Conservation (phyloP, 2,797 vertebrate genomes). For the Cottoperca gobio region DNA sequence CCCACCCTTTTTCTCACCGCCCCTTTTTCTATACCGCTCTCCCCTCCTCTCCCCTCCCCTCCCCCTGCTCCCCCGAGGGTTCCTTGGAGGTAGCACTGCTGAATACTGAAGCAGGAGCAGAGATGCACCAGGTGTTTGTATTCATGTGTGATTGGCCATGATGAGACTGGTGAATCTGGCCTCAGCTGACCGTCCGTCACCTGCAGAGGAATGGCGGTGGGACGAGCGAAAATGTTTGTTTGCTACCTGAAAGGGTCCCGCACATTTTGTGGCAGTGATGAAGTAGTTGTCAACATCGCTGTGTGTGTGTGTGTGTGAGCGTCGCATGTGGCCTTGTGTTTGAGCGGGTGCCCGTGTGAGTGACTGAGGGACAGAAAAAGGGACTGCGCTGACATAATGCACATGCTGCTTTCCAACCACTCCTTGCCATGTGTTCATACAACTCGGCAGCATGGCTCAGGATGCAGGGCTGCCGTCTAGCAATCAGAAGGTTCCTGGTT, state of each 20-base stretch:
- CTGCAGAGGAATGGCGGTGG: constrained; percentile 6
- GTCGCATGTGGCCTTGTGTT: constrained; percentile 14
- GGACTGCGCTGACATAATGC: neutral
- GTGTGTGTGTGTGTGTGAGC: constrained; percentile 3
- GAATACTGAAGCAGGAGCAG: constrained; percentile 39
- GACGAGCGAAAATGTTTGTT: constrained; percentile 46
- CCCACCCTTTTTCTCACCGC: constrained; percentile 9
- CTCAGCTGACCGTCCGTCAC: constrained; percentile 40
- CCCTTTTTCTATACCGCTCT: neutral
- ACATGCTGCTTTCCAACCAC: neutral
- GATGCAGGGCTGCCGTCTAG: too few species aligned
- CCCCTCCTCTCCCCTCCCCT: neutral
- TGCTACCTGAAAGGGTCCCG: constrained; percentile 17
- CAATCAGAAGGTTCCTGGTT: too few species aligned
- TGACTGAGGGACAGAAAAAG: constrained; percentile 2
- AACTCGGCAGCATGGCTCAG: too few species aligned
- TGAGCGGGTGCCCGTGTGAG: constrained; percentile 17
- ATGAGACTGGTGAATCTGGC: constrained; percentile 36
- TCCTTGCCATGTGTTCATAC: constrained; percentile 18
- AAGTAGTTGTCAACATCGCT: constrained; percentile 36
- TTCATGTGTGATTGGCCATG: constrained; percentile 41
- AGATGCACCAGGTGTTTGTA: constrained; percentile 46
- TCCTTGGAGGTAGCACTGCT: neutral
- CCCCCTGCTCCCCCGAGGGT: constrained; percentile 3
- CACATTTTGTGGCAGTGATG: constrained; percentile 26